phyloP scores from a whole-genome alignment of 2,888 invertebrate species.

The Melanophora roralis region DNA sequence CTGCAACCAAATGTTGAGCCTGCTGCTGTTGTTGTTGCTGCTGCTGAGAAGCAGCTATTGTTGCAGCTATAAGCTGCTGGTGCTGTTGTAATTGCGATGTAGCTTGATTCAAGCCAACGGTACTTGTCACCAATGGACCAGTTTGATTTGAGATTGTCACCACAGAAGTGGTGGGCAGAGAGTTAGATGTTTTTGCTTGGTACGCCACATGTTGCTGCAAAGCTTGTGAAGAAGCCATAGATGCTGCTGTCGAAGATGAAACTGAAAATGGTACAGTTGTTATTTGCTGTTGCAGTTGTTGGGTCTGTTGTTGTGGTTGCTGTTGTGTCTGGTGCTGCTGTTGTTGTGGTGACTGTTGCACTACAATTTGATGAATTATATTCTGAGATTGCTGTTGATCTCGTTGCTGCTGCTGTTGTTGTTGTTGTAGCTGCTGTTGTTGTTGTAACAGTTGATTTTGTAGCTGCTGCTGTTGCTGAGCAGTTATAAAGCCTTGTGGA shows the following conservation, averaged over 20 bases:
- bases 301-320: conserved; percentile 72
- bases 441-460: conserved; percentile 70
- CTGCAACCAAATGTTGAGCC: conserved; percentile 57
- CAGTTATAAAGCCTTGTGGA: conserved; percentile 46
- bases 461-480: conserved; percentile 70
- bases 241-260: conserved; percentile 71
- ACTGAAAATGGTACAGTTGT: conserved; percentile 73
- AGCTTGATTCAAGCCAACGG: conserved; percentile 68
- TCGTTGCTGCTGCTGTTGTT: conserved; percentile 72
- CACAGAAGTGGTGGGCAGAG: conserved; percentile 72
- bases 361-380: conserved; percentile 73
- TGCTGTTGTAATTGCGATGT: conserved; percentile 69
- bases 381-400: conserved; percentile 78
- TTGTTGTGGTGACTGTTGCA: conserved; percentile 70
- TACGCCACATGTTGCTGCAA: conserved; percentile 67
- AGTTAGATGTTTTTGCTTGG: conserved; percentile 69
- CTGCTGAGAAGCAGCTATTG: conserved; percentile 57
- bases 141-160: conserved; percentile 74
- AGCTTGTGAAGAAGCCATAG: conserved; percentile 72
- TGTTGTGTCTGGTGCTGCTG: conserved; percentile 77
- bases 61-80: conserved; percentile 64
- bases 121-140: conserved; percentile 73
- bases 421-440: conserved; percentile 77
- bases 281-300: conserved; percentile 69
- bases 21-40: conserved; percentile 66